Base-by-base conservation (phyloP, 1,140 invertebrate genomes). In the Drosophila kurseongensis region DNA sequence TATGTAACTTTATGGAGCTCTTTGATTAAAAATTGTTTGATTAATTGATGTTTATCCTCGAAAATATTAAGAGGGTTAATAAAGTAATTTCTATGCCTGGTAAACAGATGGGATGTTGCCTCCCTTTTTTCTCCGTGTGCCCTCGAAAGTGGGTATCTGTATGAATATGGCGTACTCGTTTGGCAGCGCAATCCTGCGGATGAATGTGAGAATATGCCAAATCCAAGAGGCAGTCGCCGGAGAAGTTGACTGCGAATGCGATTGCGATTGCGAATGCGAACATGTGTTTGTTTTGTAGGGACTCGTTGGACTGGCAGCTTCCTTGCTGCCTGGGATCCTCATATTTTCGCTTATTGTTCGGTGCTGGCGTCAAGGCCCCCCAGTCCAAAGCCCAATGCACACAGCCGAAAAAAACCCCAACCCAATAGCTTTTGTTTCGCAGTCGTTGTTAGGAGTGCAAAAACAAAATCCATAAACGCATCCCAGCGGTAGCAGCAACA, bases 181-280 rank as follows among this genome's bases (percentile, higher is more conserved):
- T 76, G 61, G 57, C 74, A 56, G 9, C 45, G 72, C 59, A 69
- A 60, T 74, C 54, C 66, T 85, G 54, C 54, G 78, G 62, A 72
- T 69, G 83, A 88, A 86, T 86, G 83, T 88, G 83, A 86, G 83
- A 86, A 86, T 86, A 89, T 86, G 83, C 83, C 83, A 88, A 86
- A 88, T 88, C 75, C 75, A 79, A 57, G 42, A 48, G 67, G 35
- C 61, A 23, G 48, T 45, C 59, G 61, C 32, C 35, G 41, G 48
- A 69, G 40, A 18, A 41, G 38, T 35, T 13, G 66, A 27, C 47
- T 55, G 60, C 35, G 50, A 45, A 40, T 40, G 38, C 36, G 36
- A 38, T 40, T 45, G 38, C 38, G 56, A 59, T 42, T 54, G 47
- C 41, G 38, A 59, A 59, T 47, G 67, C 52, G 35, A 56, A 74